Evolutionary conservation across 2,797 vertebrate species (phyloP).

Genomic region (Hozukius guyotensis): DNA sequence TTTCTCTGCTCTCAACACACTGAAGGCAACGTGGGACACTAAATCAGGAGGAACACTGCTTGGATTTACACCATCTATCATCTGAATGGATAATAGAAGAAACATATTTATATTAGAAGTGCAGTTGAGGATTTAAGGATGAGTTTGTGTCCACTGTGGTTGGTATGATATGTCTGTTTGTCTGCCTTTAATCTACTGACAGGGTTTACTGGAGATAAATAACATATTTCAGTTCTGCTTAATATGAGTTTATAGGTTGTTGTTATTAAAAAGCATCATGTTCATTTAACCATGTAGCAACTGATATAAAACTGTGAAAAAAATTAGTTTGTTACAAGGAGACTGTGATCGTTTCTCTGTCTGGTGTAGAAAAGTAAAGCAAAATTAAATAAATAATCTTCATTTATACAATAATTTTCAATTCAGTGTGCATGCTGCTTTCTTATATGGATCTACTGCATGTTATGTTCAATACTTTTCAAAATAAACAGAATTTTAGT

Average conservation of each 20-base stretch:
- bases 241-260: neutral
- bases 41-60: neutral
- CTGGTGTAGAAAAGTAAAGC: too few relatives aligned
- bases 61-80: constrained; percentile 6
- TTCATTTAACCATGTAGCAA: too few relatives aligned
- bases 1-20: constrained; percentile 8
- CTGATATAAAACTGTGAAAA: too few relatives aligned
- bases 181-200: neutral
- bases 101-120: too few relatives aligned
- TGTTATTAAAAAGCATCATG: too few relatives aligned
- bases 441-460: neutral
- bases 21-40: neutral
- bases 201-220: neutral
- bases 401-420: too few relatives aligned
- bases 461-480: too few relatives aligned
- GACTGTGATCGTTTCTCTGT: too few relatives aligned
- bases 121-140: too few relatives aligned
- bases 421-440: neutral
- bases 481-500: neutral
- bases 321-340: too few relatives aligned
- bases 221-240: neutral
- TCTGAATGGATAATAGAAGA: neutral
- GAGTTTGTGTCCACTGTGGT: neutral
- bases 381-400: too few relatives aligned
- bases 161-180: neutral